These are phyloP conservation scores for Paramuricea clavata DNA, from an alignment of 92 coral and sea anemone genomes.

Conservation along the genomic window DNA sequence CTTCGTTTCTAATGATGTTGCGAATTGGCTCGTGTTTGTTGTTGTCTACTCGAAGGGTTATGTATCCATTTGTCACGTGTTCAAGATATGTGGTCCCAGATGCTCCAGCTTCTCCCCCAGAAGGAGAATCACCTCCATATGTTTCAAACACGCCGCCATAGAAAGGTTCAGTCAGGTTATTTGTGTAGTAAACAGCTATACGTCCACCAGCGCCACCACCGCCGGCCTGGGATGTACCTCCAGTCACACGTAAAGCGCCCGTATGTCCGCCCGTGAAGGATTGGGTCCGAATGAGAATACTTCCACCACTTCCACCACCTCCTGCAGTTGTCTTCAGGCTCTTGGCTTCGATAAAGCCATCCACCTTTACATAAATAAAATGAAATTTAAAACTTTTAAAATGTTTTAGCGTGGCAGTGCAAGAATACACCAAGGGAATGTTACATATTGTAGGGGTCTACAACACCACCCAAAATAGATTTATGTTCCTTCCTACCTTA, in stretches of 20 bases:
- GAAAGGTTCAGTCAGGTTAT: slow-evolving; percentile 79
- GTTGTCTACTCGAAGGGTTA: slow-evolving; percentile 86
- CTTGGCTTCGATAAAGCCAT: slow-evolving; percentile 82
- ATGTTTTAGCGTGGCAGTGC: too few relatives aligned
- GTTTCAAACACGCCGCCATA: slow-evolving; percentile 83
- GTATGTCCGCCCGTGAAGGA: slow-evolving; percentile 95
- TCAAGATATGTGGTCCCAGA: slow-evolving; percentile 91
- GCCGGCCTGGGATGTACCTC: slow-evolving; percentile 84
- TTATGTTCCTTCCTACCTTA: too few relatives aligned
- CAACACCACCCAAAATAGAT: too few relatives aligned
- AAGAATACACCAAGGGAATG: too few relatives aligned
- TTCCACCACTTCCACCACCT: slow-evolving; percentile 99
- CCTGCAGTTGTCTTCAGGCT: slow-evolving; percentile 75
- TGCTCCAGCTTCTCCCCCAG: slow-evolving; percentile 94
- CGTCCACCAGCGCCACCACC: slow-evolving; percentile 99
- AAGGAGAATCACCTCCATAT: slow-evolving; percentile 81
- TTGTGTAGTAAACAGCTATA: slow-evolving; percentile 83
- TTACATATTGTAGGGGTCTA: too few relatives aligned
- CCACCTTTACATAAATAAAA: too few relatives aligned
- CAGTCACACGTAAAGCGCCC: slow-evolving; percentile 84
- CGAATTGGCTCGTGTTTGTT: slow-evolving; percentile 74
- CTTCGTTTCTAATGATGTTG: slow-evolving; percentile 81
- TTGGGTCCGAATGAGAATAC: slow-evolving; percentile 80
- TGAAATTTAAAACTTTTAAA: too few relatives aligned
- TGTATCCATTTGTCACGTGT: slow-evolving; percentile 75